Evolutionary conservation across 1,140 invertebrate species (phyloP).

Genomic region (Lamellibrachia luymesi): DNA sequence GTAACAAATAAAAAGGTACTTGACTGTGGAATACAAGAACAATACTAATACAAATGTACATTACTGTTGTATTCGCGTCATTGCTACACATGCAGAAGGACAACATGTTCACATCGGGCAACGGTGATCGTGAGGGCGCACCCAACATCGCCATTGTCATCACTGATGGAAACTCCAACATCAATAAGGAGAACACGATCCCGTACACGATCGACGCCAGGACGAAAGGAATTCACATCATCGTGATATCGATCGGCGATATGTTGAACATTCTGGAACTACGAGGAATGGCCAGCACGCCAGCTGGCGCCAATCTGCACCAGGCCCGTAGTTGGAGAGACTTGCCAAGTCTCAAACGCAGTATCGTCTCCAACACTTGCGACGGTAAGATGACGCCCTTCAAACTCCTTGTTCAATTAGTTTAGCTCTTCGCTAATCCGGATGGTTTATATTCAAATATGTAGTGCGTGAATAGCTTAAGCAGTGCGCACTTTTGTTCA

Average conservation of each 20-base stretch:
- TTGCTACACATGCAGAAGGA: background rate
- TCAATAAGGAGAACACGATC: conserved; percentile 32
- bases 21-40: no score
- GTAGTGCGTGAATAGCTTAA: no score
- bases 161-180: conserved; percentile 44
- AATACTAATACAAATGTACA: no score
- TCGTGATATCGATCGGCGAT: conserved; percentile 2
- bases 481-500: no score
- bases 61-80: background rate
- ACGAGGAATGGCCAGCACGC: conserved; percentile 9
- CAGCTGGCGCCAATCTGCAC: background rate
- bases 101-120: conserved; percentile 11
- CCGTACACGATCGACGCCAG: conserved; percentile 26
- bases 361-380: background rate
- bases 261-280: conserved; percentile 19
- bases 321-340: conserved; percentile 8
- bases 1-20: no score
- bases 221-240: conserved; percentile 1
- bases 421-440: background rate
- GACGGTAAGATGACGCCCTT: background rate
- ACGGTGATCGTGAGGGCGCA: conserved; percentile 41
- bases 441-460: no score
- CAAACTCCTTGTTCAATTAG: background rate
- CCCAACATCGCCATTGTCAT: conserved; percentile 48
- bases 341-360: background rate